Evolutionary conservation across 2,888 invertebrate species (phyloP), one percentile per base, ranked within the genome.

Genomic region (Dorcus parallelipipedus): DNA sequence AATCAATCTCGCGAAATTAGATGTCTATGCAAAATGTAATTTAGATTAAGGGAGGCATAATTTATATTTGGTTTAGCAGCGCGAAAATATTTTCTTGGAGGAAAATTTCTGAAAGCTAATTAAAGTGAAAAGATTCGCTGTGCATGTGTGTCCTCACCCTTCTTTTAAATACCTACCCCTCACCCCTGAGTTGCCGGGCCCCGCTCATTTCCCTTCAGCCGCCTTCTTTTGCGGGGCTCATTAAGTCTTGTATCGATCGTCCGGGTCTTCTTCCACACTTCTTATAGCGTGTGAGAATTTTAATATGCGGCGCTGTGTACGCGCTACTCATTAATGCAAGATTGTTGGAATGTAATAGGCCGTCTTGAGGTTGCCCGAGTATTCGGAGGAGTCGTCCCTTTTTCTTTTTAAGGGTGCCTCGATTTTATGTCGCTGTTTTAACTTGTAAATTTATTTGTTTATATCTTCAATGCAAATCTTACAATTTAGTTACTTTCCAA

Each of bases 221-320:
- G 75, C 74, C 73, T 76, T 76, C 76, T 76, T 76, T 76, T 73
- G 74, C 75, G 68, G 71, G 73, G 74, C 73, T 74, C 74, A 73
- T 74, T 73, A 73, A 73, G 73, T 73, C 72, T 71, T 73, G 71
- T 74, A 74, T 74, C 74, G 74, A 74, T 73, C 74, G 71, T 67
- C 61, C 49, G 58, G 66, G 67, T 67, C 70, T 67, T 73, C 74
- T 73, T 68, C 67, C 59, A 64, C 68, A 68, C 68, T 75, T 76
- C 76, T 76, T 76, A 55, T 47, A 49, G 64, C 75, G 76, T 76
- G 75, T 74, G 76, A 74, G 76, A 76, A 75, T 76, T 76, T 76
- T 76, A 76, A 75, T 76, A 76, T 75, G 75, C 75, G 72, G 73
- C 71, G 68, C 70, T 70, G 71, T 68, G 70, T 72, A 71, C 71